phyloP scores from a whole-genome alignment of 2,797 vertebrate genomes.

The Momotus momota region DNA sequence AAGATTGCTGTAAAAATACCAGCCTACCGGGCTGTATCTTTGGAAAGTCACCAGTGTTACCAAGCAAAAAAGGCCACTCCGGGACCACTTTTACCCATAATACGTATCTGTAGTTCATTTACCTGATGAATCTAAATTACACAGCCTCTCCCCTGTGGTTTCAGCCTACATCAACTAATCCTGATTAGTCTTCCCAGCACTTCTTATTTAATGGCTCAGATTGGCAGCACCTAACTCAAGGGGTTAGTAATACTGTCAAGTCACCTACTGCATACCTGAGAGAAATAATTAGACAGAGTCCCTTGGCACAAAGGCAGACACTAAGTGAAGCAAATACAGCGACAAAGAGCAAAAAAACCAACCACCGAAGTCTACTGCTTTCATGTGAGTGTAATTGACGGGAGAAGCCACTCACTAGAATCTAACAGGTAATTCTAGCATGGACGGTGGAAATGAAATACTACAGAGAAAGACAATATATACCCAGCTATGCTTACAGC shows the following conservation, averaged over 20 bases:
- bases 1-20: background rate
- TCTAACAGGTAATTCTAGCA: background rate
- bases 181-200: background rate
- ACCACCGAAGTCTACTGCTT: background rate
- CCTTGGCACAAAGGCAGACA: background rate
- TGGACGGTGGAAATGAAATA: background rate
- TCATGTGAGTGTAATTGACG: background rate
- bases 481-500: background rate
- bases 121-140: conserved; percentile 19
- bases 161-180: background rate
- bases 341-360: background rate
- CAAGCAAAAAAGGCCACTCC: background rate
- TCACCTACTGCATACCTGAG: background rate
- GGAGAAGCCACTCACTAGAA: background rate
- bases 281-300: background rate
- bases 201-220: background rate
- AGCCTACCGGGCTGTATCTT: background rate
- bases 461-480: background rate
- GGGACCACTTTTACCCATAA: background rate
- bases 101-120: background rate
- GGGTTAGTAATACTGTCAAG: background rate
- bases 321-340: background rate
- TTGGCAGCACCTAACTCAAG: background rate
- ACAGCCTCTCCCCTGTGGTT: background rate
- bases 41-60: background rate